phyloP scores from a whole-genome alignment of 37 sponge, comb jelly and placozoan genomes.

The Beroe forskalii region DNA sequence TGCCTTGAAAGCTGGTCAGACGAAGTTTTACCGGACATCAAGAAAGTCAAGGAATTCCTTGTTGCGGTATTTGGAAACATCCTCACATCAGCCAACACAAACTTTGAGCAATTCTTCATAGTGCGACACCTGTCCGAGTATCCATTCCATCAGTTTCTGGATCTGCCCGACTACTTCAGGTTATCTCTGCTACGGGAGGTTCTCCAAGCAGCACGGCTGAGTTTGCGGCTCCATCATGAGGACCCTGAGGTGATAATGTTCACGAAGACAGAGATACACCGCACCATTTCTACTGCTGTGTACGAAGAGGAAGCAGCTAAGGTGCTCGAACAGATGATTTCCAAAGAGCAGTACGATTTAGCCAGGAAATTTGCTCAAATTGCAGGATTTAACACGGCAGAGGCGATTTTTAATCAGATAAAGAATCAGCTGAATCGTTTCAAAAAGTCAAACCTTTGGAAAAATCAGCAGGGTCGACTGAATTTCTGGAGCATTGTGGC shows the following conservation, averaged over 20 bases:
- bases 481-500: conserved; percentile 36
- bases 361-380: conserved; percentile 47
- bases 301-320: conserved; percentile 2
- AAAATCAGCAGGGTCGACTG: conserved; percentile 2
- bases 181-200: conserved; percentile 23
- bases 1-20: conserved; percentile 8
- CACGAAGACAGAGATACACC: conserved; percentile 52
- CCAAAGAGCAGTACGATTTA: conserved; percentile 55
- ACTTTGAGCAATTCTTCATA: conserved; percentile 51
- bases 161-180: conserved; percentile 32
- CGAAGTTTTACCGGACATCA: conserved; percentile 10
- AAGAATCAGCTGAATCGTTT: conserved; percentile 56
- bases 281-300: conserved; percentile 15
- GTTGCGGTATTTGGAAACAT: not conserved
- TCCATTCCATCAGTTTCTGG: not conserved
- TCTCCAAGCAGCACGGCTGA: conserved; percentile 10
- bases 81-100: not conserved
- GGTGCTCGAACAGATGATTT: conserved; percentile 39
- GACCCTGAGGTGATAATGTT: conserved; percentile 42
- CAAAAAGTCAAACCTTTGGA: conserved; percentile 35
- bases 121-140: conserved; percentile 17
- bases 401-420: conserved; percentile 45
- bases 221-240: conserved; percentile 30
- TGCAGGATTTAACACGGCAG: conserved; percentile 50
- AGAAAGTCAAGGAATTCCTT: conserved; percentile 11